Evolutionary conservation across 1,140 invertebrate genomes (phyloP), one percentile per base, ranked within the genome.

Genomic region (Melitaea cinxia): DNA sequence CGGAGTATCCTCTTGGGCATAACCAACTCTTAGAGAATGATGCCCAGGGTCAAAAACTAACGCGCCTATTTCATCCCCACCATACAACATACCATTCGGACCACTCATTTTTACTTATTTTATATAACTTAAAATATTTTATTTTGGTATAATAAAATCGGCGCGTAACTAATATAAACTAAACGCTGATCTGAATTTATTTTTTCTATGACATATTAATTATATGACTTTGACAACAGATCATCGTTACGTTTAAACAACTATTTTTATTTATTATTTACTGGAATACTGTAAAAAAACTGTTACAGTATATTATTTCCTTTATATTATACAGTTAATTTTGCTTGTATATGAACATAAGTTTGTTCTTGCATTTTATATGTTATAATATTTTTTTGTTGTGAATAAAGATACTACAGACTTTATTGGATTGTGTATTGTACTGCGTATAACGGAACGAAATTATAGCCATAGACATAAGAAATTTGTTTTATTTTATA

Each of bases 21-120:
- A 98, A 57, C 97, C 97, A 70, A 96, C 96, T 50, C 97, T 91
- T 47, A 98, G 91, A 0, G 88, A 71, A 75, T 90, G 85, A 66
- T 90, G 88, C 0, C 88, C 98, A 45, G 98, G 94, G 91, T 99
- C 98, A 87, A 99, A 98, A 9, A 99, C 98, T 58, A 99, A 85
- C 0, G 98, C 98, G 12, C 98, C 98, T 71, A 99, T 99, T 90
- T 99, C 99, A 93, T 99, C 99, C 23, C 96, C 96, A 21, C 96
- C 96, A 75, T 96, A 97, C 33, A 97, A 81, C 95, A 96, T 96
- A 55, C 94, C 94, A 57, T 89, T 88, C 7, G 88, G 86, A 10
- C 78, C 85, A 81, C 88, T 90, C 86, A 90, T 89, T 68, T 71
- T 72, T 37, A 49, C 3, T 49, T 24, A 4, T 47, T 9, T 23